Evolutionary conservation across 2,888 invertebrate species (phyloP).

Genomic region (Cheilosia scutellata): DNA sequence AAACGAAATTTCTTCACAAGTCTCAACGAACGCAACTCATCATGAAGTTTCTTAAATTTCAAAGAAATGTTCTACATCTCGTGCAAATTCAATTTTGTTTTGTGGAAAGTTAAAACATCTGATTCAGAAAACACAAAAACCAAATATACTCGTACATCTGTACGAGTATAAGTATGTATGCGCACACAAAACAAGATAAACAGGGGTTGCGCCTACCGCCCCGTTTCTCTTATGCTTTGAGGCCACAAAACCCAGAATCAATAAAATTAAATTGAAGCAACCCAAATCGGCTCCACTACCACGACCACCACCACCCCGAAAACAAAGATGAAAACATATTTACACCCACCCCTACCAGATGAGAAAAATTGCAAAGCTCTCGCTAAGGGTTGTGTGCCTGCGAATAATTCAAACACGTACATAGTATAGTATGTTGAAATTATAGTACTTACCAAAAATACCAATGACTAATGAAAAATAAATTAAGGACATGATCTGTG

Average conservation of each 20-base stretch:
- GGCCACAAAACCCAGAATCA: slow-evolving; percentile 57
- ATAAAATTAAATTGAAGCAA: slow-evolving; percentile 71
- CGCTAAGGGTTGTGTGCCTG: not conserved
- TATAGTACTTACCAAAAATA: slow-evolving; percentile 86
- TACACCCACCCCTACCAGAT: slow-evolving; percentile 4
- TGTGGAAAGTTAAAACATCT: slow-evolving; percentile 35
- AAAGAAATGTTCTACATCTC: slow-evolving; percentile 10
- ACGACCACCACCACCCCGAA: not conserved
- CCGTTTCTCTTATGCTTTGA: slow-evolving; percentile 18
- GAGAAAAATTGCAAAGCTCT: not conserved
- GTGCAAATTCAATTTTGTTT: slow-evolving; percentile 17
- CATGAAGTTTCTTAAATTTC: slow-evolving; percentile 23
- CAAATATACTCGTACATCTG: slow-evolving; percentile 2
- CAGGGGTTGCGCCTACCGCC: slow-evolving; percentile 13
- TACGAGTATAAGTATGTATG: slow-evolving; percentile 9
- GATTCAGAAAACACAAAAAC: slow-evolving; percentile 17
- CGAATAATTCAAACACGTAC: slow-evolving; percentile 46
- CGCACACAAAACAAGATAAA: slow-evolving; percentile 40
- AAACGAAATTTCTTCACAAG: too few species aligned
- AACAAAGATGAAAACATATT: slow-evolving; percentile 52
- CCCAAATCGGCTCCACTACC: slow-evolving; percentile 32
- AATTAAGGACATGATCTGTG: slow-evolving; percentile 86
- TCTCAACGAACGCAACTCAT: not conserved
- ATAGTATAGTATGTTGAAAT: not conserved
- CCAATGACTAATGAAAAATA: slow-evolving; percentile 89